Base-by-base conservation (phyloP, 2,797 vertebrate genomes). In the Anniella stebbinsi region DNA sequence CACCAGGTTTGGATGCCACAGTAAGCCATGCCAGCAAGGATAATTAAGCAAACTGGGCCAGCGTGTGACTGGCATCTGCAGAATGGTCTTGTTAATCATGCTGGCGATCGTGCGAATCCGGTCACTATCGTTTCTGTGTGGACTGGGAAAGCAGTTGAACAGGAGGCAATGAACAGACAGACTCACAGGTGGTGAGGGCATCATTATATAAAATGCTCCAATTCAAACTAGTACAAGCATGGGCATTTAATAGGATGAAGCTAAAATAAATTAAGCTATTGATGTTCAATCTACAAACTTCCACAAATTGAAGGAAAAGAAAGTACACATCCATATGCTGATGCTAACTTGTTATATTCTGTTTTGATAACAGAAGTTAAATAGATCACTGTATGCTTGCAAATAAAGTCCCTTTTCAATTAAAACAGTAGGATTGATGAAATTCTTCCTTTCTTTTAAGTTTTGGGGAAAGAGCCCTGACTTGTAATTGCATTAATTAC, bases 401-500 rank as follows among this genome's bases (percentile, higher is more conserved):
- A 82, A 87, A 84, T 84, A 85, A 96, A 94, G 86, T 92, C 85
- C 92, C 95, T 93, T 94, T 96, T 92, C 93, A 92, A 95, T 95
- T 95, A 95, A 95, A 94, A 89, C 92, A 86, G 54, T 92, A 95
- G 90, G 93, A 94, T 63, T 88, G 93, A 96, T 96, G 95, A 95
- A 87, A 94, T 89, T 85, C 88, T 33, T 15, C n/a, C 48, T 63
- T 45, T 94, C 95, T 89, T 88, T 92, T 94, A 92, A 94, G 93
- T 95, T 96, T 95, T 91, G 93, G 94, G 94, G 94, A 91, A 91
- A 95, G 93, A 94, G 91, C 92, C 95, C 93, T 87, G 92, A 92
- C 90, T 97, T 96, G 91, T 92, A 95, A 96, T 95, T 96, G 86
- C 94, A 96, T 96, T 93, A 94, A 95, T 95, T 96, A 95, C 84